A percentile compares a stretch with the other conserved stretches of the same genome.
Evolutionary conservation across 53 echinoderm and acorn worm species (phyloP).

Genomic region (Arbacia lixula): DNA sequence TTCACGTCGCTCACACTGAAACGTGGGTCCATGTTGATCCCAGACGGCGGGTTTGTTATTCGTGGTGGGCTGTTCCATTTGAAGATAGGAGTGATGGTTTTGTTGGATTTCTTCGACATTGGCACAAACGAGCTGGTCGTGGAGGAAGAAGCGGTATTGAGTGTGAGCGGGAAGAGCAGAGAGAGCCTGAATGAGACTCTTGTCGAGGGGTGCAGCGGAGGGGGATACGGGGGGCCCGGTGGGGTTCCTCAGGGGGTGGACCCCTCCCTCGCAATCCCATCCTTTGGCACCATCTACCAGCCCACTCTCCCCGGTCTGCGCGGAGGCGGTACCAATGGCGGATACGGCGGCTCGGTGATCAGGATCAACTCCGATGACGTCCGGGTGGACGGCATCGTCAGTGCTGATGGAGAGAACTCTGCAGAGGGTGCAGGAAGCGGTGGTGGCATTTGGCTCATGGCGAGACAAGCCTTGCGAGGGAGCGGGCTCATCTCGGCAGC

Average conservation of each 20-base stretch:
- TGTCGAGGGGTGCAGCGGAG: constrained; percentile 68
- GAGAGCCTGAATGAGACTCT: constrained; percentile 64
- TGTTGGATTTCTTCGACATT: constrained; percentile 73
- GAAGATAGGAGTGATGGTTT: constrained; percentile 70
- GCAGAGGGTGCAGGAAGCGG: constrained; percentile 82
- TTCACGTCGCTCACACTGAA: constrained; percentile 73
- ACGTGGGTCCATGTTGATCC: constrained; percentile 55
- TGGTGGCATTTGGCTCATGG: constrained; percentile 73
- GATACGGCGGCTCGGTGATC: constrained; percentile 71
- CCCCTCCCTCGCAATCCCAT: constrained; percentile 55
- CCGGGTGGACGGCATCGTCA: constrained; percentile 72
- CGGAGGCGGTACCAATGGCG: constrained; percentile 64
- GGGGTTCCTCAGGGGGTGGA: constrained; percentile 59
- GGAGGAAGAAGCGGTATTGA: constrained; percentile 80
- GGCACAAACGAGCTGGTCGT: constrained; percentile 60
- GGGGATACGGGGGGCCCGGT: constrained; percentile 86
- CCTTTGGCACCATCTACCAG: constrained; percentile 83
- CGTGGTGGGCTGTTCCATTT: constrained; percentile 78
- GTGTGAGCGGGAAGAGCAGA: constrained; percentile 67
- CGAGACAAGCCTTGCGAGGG: constrained; percentile 57
- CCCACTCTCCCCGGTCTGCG: constrained; percentile 61
- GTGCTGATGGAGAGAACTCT: constrained; percentile 61
- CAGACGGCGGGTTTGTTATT: constrained; percentile 60
- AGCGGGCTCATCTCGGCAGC: constrained; percentile 70
- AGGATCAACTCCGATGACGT: constrained; percentile 61